Percentiles rank a stretch among this genome's conserved stretches.
Conservation (phyloP, 2,888 invertebrate species). For the Orthosia cruda region DNA sequence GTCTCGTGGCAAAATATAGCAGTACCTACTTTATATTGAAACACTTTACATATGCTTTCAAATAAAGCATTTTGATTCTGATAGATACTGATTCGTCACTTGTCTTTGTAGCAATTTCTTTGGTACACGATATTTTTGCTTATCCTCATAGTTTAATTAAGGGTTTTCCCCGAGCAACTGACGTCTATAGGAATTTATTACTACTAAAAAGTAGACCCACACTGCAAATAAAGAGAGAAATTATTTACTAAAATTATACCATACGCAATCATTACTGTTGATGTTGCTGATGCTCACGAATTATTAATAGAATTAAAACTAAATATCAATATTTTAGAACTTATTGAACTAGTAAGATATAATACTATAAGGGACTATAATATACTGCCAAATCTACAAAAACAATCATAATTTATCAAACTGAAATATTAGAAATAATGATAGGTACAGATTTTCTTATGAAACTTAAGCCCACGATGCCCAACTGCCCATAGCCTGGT, state of each 20-base stretch:
- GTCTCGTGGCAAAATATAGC: not conserved
- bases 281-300: not conserved
- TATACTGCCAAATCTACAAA: not conserved
- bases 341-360: no score
- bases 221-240: conserved; percentile 73
- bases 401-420: not conserved
- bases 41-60: not conserved
- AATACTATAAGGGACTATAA: no score
- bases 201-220: conserved; percentile 84
- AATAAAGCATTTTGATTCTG: not conserved
- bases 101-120: not conserved
- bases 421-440: not conserved
- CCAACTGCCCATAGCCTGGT: not conserved
- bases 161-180: not conserved
- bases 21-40: not conserved
- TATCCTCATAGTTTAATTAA: not conserved
- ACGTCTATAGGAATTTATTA: conserved; percentile 80
- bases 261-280: not conserved
- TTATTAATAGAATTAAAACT: no score
- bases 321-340: no score
- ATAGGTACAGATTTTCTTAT: not conserved
- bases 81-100: not conserved
- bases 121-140: not conserved
- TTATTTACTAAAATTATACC: conserved; percentile 7
- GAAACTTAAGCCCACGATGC: not conserved